Evolutionary conservation across 2,888 invertebrate genomes (phyloP), one percentile per base, ranked within the genome.

Genomic region (Noctua comes): DNA sequence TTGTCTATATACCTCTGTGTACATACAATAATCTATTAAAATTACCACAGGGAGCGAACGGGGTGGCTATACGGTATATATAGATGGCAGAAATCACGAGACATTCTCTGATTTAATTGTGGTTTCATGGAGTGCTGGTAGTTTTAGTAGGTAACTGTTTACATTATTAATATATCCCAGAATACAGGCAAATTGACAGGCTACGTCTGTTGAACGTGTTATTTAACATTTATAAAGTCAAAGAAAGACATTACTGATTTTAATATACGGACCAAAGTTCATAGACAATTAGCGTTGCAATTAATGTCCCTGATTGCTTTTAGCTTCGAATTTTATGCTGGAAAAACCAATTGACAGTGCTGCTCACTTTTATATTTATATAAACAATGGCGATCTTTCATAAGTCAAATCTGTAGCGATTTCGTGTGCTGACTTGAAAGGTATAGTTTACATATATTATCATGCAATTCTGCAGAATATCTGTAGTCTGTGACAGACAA

Each of bases 11-110:
- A 16, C 8, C 16, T 59, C 40, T 8, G 68, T 57, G 31, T 16
- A 48, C 21, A 21, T 57, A 68, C 48, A 73, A 79, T 68, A 31
- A 27, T 51, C 51, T 57, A 27, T 65, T 43, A n/a, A 72, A 79
- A 80, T 68, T 57, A 71, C 31, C 57, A 48, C 54, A 70, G 4
- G 18, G 57, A 48, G 64, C 46, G 27, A 65, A 46, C 10, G 21
- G 10, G 16, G 27, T 40, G 21, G 10, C 13, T 72, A 16, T 40
- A 43, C 57, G 59, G 48, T n/a, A 43, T 66, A 43, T 66, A 65
- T 40, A 7, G 24, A 51, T 24, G 66, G 10, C 31, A 68, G 11
- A 62, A 68, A 66, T 59, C 36, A 59, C 10, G 27, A 54, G 48
- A 70, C 16, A 43, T 72, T 66, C 16, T 21, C n/a, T 21, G 8